Evolutionary conservation across 2,113 vertebrate genomes (phyloP).

Genomic region (Craseonycteris thonglongyai): DNA sequence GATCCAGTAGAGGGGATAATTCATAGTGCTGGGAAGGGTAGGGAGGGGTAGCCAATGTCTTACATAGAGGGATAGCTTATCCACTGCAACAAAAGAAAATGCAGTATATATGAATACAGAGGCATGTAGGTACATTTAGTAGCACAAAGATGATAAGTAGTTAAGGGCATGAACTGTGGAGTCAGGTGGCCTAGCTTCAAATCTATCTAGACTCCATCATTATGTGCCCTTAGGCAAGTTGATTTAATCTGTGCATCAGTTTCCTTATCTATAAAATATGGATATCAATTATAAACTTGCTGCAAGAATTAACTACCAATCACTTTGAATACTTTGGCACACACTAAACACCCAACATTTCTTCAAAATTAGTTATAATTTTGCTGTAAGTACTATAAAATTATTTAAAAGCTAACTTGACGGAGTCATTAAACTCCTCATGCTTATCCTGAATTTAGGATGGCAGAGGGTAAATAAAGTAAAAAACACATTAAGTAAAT

Average conservation of each 20-base stretch:
- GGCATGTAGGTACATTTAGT: not conserved
- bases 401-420: constrained; percentile 4
- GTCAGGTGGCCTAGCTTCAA: not conserved
- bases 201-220: not conserved
- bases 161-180: not conserved
- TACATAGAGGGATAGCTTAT: not conserved
- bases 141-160: not conserved
- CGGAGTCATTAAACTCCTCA: not conserved
- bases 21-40: not conserved
- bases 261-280: not conserved
- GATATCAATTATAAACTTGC: not conserved
- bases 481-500: not conserved
- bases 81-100: not conserved
- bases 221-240: not conserved
- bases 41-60: not conserved
- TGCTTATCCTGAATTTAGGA: not conserved
- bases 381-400: not conserved
- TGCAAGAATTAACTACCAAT: not conserved
- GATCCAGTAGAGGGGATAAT: not conserved
- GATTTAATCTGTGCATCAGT: not conserved
- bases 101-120: not conserved
- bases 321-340: not conserved
- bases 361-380: not conserved
- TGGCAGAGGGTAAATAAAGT: not conserved
- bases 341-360: not conserved